Evolutionary conservation across 1,140 invertebrate species (phyloP), one percentile per base, ranked within the genome.

Genomic region (Microvelia longipes): DNA sequence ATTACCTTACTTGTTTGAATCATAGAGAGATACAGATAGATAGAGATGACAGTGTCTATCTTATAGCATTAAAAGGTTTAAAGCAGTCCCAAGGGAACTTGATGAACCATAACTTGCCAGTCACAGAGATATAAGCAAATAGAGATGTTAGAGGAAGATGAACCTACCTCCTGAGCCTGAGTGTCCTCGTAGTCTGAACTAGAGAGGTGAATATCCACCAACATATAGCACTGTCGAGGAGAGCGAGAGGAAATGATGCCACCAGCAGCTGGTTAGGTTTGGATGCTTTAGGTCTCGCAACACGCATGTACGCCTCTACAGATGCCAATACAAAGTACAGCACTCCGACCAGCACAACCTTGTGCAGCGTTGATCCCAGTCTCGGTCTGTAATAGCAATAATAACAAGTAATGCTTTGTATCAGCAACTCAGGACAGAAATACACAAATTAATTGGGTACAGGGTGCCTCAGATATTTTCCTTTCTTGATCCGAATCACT

Each of bases 131-230:
- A 50, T 50, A 19, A 50, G 35, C 35, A 11, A 19, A 50, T 50
- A 50, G 19, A 11, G 19, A 50, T 11, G 35, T 50, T 5, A 11
- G 35, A 50, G 35, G 19, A 11, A 50, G 35, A 50, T 50, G 19
- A 50, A 70, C 24, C 30, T 30, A 76, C 85, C 88, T 85, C 74
- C 94, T 80, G 69, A 97, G 81, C 74, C 92, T 82, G 67, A 97
- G 81, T 11, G 93, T 94, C 70, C 93, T 80, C 65, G 91, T 96
- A 1, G 94, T 97, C 76, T 91, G 88, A 13, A 94, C 87, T 24
- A 97, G 82, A n/a, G 89, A 90, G 1, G 90, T 89, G 80, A 93
- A 93, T 76, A 94, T 92, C 92, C 92, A 88, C 83, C 88, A 86
- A 80, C 88, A 85, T 81, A 89, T 85, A 76, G 88, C 83, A 78